Base-by-base conservation (phyloP, 2,888 invertebrate genomes). In the Tortrix viridana region DNA sequence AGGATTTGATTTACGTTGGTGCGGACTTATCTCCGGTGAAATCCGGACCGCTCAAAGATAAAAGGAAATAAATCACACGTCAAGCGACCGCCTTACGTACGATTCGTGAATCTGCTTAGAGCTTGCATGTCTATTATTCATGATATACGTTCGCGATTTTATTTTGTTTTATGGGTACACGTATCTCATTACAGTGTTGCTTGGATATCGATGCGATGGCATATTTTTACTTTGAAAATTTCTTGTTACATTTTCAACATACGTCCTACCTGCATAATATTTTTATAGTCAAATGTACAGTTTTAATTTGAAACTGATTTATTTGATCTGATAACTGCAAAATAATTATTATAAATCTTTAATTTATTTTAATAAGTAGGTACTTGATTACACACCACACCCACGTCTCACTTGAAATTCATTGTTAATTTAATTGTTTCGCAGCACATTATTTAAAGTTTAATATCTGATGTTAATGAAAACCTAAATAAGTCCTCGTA, bases 11-110 rank as follows among this genome's bases (percentile, higher is more conserved):
- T 88, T 85, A 86, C 81, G 85, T 77, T 79, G 80, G 80, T 75
- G 71, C 73, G 67, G 71, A 74, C 79, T 84, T 86, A 86, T 86
- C 81, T 78, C 68, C 79, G 82, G 83, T 84, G 79, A 82, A 87
- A 86, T 85, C 82, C 81, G 79, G 76, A 75, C 79, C 79, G 74
- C 74, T 80, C 80, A 72, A 74, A 86, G 86, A 88, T 88, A 86
- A 88, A 85, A 84, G 82, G 83, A 85, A n/a, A 89, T 88, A 88
- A 88, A 89, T 89, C 88, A 85, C 84, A 79, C 82, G 86, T 87
- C 88, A 85, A 79, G 71, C 81, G 78, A 82, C 80, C 79, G 84
- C 80, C 87, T 85, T 86, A 85, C 86, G 81, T 77, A 79, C 75
- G 79, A 77, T 23, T 61, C 61, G 61, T 61, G 60, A 60, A 60